Base-by-base conservation (phyloP, 2,888 invertebrate genomes). In the Neoaliturus tenellus region DNA sequence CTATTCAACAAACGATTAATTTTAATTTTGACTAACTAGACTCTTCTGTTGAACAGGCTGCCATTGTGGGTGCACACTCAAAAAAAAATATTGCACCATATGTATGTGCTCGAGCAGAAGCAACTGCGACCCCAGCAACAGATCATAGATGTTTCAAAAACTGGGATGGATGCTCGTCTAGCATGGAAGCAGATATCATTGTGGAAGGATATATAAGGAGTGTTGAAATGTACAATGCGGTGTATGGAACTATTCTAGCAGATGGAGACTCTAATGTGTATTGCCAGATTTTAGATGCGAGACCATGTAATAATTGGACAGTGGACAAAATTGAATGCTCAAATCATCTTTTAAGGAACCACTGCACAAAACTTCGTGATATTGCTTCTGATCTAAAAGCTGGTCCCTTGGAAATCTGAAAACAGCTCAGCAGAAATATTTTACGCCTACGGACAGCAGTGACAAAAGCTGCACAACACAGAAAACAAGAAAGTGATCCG, bases 251-350 rank as follows among this genome's bases (percentile, higher is more conserved):
- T 82, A 83, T 89, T 55, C 86, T 90, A 14, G 89, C 89, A n/a
- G 90, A 89, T 86, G 89, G 89, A n/a, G 90, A 90, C 83, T 88
- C 88, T 12, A 89, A 87, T 14, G 89, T 89, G 0, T 89, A 87
- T 67, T 85, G 86, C 62, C 87, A 86, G 86, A 86, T 89, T 8
- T 8, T 85, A 25, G 85, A 88, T 84, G 58, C 48, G 23, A 84
- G 86, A 28, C 86, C 88, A 1, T 89, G 89, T 85, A 12, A 85
- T 0, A 84, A 84, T n/a, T 55, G 82, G n/a, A 67, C 82, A 25
- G 85, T 88, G 0, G 78, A 88, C 67, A 90, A 89, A 88, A 85
- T 89, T 2, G 89, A 89, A 85, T 90, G 90, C 82, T 82, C 55
- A 5, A 89, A 89, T 82, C 89, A 90, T 85, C 69, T 89, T 20